Evolutionary conservation across 2,797 vertebrate genomes (phyloP).

Genomic region (Anabacerthia variegaticeps): DNA sequence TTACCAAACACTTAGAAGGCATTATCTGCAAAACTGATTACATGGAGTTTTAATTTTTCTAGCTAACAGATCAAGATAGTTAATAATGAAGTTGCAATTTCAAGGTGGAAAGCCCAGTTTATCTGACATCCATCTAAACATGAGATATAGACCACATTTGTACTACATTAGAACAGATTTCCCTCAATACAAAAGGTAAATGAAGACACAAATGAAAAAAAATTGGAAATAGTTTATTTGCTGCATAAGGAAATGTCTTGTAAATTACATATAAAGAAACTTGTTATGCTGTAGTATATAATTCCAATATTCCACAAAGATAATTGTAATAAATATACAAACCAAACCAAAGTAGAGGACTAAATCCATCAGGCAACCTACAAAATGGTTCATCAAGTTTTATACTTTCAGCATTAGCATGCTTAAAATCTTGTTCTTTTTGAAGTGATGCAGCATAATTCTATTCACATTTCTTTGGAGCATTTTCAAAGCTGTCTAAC

Average conservation of each 20-base stretch:
- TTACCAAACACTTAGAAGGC: not conserved
- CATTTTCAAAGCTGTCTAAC: conserved; percentile 61
- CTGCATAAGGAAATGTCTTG: conserved; percentile 70
- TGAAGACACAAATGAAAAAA: conserved; percentile 11
- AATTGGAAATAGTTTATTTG: conserved; percentile 76
- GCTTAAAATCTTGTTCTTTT: conserved; percentile 42
- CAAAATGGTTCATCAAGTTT: conserved; percentile 76
- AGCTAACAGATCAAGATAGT: not conserved
- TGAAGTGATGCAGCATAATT: conserved; percentile 66
- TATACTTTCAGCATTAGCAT: conserved; percentile 71
- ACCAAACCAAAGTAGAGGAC: conserved; percentile 74
- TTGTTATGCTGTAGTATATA: conserved; percentile 75
- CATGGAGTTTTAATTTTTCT: fast-evolving
- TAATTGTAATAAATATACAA: conserved; percentile 81
- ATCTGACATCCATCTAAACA: not conserved
- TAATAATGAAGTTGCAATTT: not conserved
- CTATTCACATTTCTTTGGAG: conserved; percentile 79
- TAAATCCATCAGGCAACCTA: conserved; percentile 74
- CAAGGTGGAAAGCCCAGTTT: not conserved
- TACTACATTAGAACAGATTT: not conserved
- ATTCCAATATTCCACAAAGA: conserved; percentile 77
- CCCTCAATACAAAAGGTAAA: not conserved
- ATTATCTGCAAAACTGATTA: not conserved
- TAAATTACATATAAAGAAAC: conserved; percentile 78
- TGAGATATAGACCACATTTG: not conserved